Base-by-base conservation (phyloP, 2,113 vertebrate genomes). In the Boleophthalmus pectinirostris region DNA sequence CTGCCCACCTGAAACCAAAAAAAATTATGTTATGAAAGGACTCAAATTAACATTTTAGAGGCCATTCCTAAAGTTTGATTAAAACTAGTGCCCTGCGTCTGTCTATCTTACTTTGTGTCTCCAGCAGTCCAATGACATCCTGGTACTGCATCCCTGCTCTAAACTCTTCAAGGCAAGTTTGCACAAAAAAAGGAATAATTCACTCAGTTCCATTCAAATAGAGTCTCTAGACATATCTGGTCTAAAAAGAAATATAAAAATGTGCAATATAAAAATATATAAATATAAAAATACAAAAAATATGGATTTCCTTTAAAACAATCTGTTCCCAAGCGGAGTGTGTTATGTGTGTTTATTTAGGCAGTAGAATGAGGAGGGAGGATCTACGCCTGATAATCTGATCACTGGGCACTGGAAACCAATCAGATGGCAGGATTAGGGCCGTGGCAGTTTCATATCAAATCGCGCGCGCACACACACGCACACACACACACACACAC, bases 1-100 rank as follows among this genome's bases (percentile, higher is more conserved):
- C 79, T 75, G 53, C 87, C 84, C 54, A 94, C 95, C 97, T 99
- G 83, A 66, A 24, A 20, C 68, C 20, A 57, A 76, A 21, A 68
- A 57, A 45, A 60, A 6, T 51, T 24, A 60, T 18, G 3, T 60
- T 43, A 66, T 51, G 16, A 61, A 67, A 54, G n/a, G 6, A 8
- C 2, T 43, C 9, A 24, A 14, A 23, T 25, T 14, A 13, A 14
- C 3, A 14, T 61, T 18, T 61, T 33, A 38, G 9, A 65, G 2
- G 7, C 35, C 11, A 23, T 23, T 46, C 1, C 13, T 45, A 29
- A 69, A 47, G 1, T 45, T 16, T 29, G 45, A 81, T 25, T 66
- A 18, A 43, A 65, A 56, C 53, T 11, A 60, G 35, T 60, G 18
- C 33, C 46, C 35, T 57, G 0, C 43, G 21, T 51, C 47, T 29